These are phyloP conservation scores for Cyclina sinensis DNA, from an alignment of 1,140 invertebrate genomes.

Conservation along the genomic window DNA sequence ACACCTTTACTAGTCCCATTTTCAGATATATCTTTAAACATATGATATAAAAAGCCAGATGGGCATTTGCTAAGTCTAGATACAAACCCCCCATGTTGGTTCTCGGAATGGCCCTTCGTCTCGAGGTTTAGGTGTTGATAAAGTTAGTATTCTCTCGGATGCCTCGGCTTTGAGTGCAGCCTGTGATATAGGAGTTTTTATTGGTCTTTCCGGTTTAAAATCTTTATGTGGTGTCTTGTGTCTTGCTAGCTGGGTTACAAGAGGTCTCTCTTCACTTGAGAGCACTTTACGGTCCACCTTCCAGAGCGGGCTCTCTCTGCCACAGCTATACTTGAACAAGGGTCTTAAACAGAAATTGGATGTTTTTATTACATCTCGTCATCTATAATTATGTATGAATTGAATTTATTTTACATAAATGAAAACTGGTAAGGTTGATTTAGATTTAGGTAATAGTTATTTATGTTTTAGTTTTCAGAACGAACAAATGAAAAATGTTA, in stretches of 20 bases:
- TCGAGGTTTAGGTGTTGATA: slow-evolving; percentile 79
- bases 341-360: slow-evolving; percentile 69
- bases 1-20: no score
- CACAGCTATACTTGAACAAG: slow-evolving; percentile 82
- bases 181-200: slow-evolving; percentile 73
- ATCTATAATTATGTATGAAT: no score
- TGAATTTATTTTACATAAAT: no score
- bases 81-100: slow-evolving; percentile 81
- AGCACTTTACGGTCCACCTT: slow-evolving; percentile 66
- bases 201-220: slow-evolving; percentile 73
- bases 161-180: slow-evolving; percentile 72
- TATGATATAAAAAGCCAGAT: no score
- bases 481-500: no score
- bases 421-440: no score
- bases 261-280: slow-evolving; percentile 69
- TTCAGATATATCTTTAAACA: no score
- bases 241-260: slow-evolving; percentile 71
- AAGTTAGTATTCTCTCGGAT: slow-evolving; percentile 70
- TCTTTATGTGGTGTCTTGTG: slow-evolving; percentile 75
- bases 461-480: no score
- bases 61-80: no score
- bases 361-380: no score
- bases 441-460: no score
- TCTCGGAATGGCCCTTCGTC: slow-evolving; percentile 79
- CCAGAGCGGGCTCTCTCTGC: slow-evolving; percentile 80